Evolutionary conservation across 2,113 vertebrate species (phyloP).

Genomic region (Taxidea taxus): DNA sequence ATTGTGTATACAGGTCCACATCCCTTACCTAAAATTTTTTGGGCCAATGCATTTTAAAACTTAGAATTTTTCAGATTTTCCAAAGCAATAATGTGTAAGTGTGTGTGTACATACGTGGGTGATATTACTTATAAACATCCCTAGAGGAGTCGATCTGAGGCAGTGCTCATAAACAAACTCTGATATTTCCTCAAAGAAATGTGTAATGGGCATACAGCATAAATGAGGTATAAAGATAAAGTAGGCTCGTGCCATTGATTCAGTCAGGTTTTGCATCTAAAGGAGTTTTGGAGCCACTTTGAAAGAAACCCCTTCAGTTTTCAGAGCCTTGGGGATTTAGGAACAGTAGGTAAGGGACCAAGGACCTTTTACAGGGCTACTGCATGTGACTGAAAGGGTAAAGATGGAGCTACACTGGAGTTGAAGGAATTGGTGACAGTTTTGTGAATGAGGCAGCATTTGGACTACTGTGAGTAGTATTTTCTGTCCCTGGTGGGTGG

Average conservation of each 20-base stretch:
- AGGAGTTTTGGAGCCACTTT: background rate
- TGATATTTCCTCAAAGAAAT: background rate
- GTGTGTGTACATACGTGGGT: background rate
- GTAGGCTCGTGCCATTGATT: background rate
- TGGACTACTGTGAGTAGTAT: background rate
- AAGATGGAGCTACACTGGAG: background rate
- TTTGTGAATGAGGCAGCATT: background rate
- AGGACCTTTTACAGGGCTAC: background rate
- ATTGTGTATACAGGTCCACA: background rate
- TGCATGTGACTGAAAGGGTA: background rate
- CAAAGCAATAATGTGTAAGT: background rate
- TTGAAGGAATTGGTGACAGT: background rate
- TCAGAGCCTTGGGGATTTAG: background rate
- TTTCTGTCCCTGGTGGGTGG: background rate
- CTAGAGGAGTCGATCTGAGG: background rate
- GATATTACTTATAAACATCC: background rate
- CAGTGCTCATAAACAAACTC: background rate
- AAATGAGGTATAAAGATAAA: background rate
- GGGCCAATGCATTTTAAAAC: background rate
- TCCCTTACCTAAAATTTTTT: background rate
- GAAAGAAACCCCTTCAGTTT: background rate
- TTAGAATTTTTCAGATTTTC: constrained; percentile 2
- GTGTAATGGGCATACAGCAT: background rate
- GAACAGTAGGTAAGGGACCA: background rate
- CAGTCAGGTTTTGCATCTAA: background rate